Evolutionary conservation across 2,113 vertebrate species (phyloP).

Genomic region (Tylochromis polylepis): DNA sequence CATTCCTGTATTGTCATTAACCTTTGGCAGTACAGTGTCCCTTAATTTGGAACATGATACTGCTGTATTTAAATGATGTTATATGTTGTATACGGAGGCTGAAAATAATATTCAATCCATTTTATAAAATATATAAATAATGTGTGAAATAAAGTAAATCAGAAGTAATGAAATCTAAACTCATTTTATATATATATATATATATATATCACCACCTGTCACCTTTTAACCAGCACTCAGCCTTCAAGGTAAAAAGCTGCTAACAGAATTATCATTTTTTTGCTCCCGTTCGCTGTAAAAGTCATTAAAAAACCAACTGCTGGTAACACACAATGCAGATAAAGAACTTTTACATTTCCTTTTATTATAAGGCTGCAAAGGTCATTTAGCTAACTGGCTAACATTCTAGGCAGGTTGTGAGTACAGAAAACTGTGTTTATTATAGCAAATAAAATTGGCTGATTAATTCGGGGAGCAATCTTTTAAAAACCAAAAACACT

Average conservation of each 20-base stretch:
- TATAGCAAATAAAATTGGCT: not conserved
- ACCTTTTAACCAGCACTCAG: not conserved
- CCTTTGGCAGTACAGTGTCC: not conserved
- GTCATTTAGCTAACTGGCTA: not conserved
- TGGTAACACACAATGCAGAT: not conserved
- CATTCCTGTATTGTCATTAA: not conserved
- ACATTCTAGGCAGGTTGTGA: not conserved
- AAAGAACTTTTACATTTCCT: not conserved
- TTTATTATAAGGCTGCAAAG: not conserved
- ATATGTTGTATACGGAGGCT: not conserved
- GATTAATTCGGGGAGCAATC: not conserved
- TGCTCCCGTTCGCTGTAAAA: not conserved
- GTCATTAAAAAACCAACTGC: not conserved
- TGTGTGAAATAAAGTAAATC: not conserved
- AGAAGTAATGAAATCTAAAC: not conserved
- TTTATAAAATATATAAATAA: not conserved
- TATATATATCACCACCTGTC: not conserved
- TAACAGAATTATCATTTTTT: not conserved
- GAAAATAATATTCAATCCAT: not conserved
- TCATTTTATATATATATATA: not conserved
- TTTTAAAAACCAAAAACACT: not conserved
- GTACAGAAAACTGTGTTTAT: not conserved
- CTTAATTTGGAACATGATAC: not conserved
- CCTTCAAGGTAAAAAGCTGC: not conserved
- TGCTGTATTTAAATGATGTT: not conserved